A percentile compares a stretch with the other conserved stretches of the same genome.
phyloP scores from a whole-genome alignment of 1,140 invertebrate species.

The Plutomurus gul region DNA sequence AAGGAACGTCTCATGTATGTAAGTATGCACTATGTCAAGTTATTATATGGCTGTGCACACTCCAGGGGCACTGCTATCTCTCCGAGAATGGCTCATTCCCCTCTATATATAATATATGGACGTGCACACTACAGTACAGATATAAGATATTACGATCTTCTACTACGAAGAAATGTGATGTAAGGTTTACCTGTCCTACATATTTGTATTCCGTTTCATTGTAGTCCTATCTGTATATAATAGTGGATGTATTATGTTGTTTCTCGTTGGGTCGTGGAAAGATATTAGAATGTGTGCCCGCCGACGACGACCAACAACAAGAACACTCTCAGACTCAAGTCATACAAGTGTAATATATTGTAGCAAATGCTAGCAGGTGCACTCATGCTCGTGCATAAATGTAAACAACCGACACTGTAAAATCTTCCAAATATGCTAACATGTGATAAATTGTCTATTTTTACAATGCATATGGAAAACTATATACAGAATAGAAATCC shows the following conservation, averaged over 20 bases:
- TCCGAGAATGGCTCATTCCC: background rate
- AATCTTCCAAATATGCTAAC: slow-evolving; percentile 2
- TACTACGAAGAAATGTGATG: no score
- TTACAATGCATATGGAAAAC: background rate
- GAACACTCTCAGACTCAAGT: background rate
- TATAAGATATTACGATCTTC: no score
- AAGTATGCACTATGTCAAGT: background rate
- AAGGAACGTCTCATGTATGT: background rate
- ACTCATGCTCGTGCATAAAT: slow-evolving; percentile 14
- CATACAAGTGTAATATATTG: background rate
- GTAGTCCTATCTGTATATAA: no score
- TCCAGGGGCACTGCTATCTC: background rate
- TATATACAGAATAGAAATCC: no score
- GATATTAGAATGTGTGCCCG: no score
- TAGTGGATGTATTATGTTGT: no score
- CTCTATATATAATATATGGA: background rate
- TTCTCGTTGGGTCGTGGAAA: no score
- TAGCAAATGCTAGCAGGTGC: background rate
- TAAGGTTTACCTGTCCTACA: no score
- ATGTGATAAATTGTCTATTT: background rate
- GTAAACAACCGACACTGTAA: background rate
- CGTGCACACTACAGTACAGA: background rate
- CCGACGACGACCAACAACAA: no score
- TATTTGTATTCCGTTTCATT: no score
- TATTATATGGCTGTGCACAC: background rate